phyloP scores from a whole-genome alignment of 1,140 invertebrate species.

The Drosophila watanabei region DNA sequence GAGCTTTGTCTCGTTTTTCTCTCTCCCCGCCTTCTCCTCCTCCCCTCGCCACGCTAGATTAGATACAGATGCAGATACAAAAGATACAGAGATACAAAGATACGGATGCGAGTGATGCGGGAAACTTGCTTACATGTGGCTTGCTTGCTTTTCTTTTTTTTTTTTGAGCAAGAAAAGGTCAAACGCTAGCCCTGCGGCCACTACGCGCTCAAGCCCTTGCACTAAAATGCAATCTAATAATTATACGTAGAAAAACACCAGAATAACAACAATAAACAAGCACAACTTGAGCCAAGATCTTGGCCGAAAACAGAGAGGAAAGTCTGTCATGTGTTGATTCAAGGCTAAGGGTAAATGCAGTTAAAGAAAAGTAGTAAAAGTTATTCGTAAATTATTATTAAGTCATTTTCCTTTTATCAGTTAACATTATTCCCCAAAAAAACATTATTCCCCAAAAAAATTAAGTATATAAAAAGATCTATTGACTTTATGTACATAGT shows the following conservation, averaged over 20 bases:
- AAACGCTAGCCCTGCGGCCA: slow-evolving; percentile 32
- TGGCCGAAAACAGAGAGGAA: slow-evolving; percentile 9
- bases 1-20: slow-evolving; percentile 58
- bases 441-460: neutral
- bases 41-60: slow-evolving; percentile 68
- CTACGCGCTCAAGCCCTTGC: slow-evolving; percentile 36
- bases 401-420: too few species aligned
- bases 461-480: neutral
- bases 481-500: neutral
- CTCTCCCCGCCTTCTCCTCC: neutral
- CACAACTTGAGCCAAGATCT: slow-evolving; percentile 39
- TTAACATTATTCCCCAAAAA: neutral
- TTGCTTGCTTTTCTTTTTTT: slow-evolving; percentile 17
- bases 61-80: slow-evolving; percentile 75
- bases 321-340: slow-evolving; percentile 57
- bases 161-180: slow-evolving; percentile 20
- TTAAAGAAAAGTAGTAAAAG: neutral
- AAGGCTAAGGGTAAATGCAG: slow-evolving; percentile 66
- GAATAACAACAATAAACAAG: slow-evolving; percentile 27
- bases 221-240: slow-evolving; percentile 56
- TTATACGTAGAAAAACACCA: slow-evolving; percentile 34
- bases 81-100: slow-evolving; percentile 69
- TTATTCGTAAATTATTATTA: neutral
- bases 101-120: slow-evolving; percentile 65
- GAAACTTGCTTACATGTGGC: slow-evolving; percentile 41